Percentiles rank a stretch among this genome's conserved stretches.
Conservation (phyloP, 2,797 vertebrate genomes). For the Pelobates cultripes region DNA sequence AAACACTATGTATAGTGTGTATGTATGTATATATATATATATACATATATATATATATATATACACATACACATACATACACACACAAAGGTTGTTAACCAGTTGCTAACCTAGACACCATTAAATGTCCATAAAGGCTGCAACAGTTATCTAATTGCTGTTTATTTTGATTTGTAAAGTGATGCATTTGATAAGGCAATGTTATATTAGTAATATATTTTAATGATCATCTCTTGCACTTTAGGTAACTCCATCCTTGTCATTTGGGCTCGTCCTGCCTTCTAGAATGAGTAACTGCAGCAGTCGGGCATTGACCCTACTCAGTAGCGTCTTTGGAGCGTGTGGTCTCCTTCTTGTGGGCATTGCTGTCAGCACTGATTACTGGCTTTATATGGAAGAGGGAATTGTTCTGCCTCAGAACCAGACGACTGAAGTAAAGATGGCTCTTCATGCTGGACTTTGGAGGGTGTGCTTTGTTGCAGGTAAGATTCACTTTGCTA, state of each 20-base stretch:
- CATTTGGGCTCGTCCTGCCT: constrained; percentile 42
- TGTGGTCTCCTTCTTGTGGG: constrained; percentile 89
- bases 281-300: constrained; percentile 91
- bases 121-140: too few relatives aligned
- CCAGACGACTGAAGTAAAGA: constrained; percentile 91
- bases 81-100: too few relatives aligned
- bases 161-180: too few relatives aligned
- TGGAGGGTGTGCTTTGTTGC: constrained; percentile 94
- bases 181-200: too few relatives aligned
- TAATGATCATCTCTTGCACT: constrained; percentile 7
- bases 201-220: too few relatives aligned
- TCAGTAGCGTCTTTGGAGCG: constrained; percentile 91
- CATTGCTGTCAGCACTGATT: constrained; percentile 92
- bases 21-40: too few relatives aligned
- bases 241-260: constrained; percentile 50
- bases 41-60: too few relatives aligned
- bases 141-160: too few relatives aligned
- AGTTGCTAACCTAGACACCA: too few relatives aligned
- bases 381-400: constrained; percentile 94
- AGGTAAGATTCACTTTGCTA: constrained; percentile 67
- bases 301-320: constrained; percentile 89
- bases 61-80: too few relatives aligned
- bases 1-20: neutral
- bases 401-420: constrained; percentile 91
- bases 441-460: constrained; percentile 90